Conservation (phyloP, 2,888 invertebrate species). For the Sepiola atlantica region DNA sequence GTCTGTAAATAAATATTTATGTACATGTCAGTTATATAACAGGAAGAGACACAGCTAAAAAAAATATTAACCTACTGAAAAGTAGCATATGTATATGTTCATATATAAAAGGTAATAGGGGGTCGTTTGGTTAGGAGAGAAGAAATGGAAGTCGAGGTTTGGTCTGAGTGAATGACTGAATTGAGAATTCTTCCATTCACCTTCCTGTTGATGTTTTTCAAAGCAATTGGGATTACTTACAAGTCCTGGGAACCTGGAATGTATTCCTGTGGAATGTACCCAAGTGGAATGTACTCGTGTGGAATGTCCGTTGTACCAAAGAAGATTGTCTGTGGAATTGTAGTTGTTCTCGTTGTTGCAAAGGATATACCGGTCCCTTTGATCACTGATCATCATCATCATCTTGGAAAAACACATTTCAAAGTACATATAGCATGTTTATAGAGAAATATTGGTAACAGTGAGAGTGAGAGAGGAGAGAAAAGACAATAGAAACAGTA, state of each 20-base stretch:
- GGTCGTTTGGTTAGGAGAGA: neutral
- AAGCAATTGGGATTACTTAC: slow-evolving; percentile 46
- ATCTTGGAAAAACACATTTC: slow-evolving; percentile 46
- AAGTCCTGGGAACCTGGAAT: slow-evolving; percentile 45
- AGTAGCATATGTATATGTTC: neutral
- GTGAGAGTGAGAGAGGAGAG: neutral
- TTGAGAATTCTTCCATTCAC: slow-evolving; percentile 23
- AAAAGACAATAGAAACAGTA: neutral
- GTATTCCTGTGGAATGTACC: slow-evolving; percentile 43
- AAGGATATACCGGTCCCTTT: slow-evolving; percentile 43
- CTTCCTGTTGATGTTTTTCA: slow-evolving; percentile 24
- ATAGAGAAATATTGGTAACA: neutral
- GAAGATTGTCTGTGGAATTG: slow-evolving; percentile 8
- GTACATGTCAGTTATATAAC: neutral
- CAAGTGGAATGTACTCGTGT: slow-evolving; percentile 45
- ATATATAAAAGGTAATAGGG: neutral
- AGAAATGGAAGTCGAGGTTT: neutral
- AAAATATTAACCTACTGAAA: neutral
- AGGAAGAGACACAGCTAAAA: neutral
- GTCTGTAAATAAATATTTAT: neutral
- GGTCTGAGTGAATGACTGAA: neutral
- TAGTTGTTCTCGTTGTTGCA: slow-evolving; percentile 24
- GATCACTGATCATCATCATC: slow-evolving; percentile 44
- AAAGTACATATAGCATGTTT: slow-evolving; percentile 42
- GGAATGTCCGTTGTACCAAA: slow-evolving; percentile 44